A percentile compares a stretch with the other conserved stretches of the same genome.
phyloP scores from a whole-genome alignment of 2,888 invertebrate genomes.

The Octodonta nipae region DNA sequence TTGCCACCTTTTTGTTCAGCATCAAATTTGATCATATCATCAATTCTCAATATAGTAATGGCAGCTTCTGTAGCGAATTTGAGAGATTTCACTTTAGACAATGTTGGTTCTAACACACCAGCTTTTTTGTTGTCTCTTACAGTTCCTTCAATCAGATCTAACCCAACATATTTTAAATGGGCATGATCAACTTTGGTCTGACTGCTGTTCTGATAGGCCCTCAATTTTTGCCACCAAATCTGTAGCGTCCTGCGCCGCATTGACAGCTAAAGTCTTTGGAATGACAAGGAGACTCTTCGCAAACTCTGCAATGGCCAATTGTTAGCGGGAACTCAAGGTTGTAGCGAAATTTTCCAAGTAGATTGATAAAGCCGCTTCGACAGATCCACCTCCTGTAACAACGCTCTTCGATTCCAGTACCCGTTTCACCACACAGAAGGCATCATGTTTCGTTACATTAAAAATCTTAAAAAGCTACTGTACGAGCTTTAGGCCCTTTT shows the following conservation, averaged over 20 bases:
- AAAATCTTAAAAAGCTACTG: constrained; percentile 94
- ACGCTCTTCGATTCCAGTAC: constrained; percentile 92
- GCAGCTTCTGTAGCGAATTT: constrained; percentile 99
- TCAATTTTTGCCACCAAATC: constrained; percentile 94
- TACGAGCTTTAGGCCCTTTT: constrained; percentile 78
- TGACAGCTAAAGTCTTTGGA: constrained; percentile 93
- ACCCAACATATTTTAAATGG: constrained; percentile 54
- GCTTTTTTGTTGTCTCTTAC: constrained; percentile 88
- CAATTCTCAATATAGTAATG: constrained; percentile 96
- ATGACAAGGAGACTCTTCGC: constrained; percentile 77
- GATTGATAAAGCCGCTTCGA: constrained; percentile 94
- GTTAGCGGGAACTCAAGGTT: constrained; percentile 93
- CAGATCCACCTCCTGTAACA: constrained; percentile 93
- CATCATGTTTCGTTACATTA: constrained; percentile 99
- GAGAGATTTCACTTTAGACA: constrained; percentile 93
- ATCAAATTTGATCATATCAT: constrained; percentile 96
- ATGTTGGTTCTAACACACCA: constrained; percentile 92
- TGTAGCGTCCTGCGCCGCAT: constrained; percentile 93
- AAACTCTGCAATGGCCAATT: constrained; percentile 80
- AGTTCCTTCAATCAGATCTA: constrained; percentile 76
- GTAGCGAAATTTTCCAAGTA: constrained; percentile 88
- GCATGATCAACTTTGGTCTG: constrained; percentile 72
- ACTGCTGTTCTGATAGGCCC: constrained; percentile 95
- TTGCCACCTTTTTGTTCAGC: constrained; percentile 62
- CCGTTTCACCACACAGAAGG: constrained; percentile 89